Conservation (phyloP, 1,140 invertebrate genomes). For the Cylas formicarius region DNA sequence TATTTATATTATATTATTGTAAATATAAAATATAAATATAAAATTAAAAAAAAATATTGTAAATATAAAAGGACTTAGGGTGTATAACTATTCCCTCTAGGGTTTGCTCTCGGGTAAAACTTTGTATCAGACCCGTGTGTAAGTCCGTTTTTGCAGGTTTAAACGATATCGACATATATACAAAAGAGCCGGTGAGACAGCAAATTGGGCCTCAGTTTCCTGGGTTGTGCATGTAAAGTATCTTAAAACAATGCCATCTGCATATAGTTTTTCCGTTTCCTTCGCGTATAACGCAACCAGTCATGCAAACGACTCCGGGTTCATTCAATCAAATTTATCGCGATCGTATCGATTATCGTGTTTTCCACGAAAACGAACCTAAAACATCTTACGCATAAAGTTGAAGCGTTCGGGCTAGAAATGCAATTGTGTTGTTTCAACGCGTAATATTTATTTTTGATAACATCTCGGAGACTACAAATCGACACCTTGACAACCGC, state of each 20-base stretch:
- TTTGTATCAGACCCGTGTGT: too few species aligned
- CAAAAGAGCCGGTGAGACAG: too few species aligned
- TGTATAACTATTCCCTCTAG: too few species aligned
- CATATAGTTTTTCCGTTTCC: slow-evolving; percentile 41
- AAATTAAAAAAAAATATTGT: too few species aligned
- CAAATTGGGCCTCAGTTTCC: slow-evolving; percentile 33
- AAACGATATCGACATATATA: too few species aligned
- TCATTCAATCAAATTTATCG: slow-evolving; percentile 43
- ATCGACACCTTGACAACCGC: slow-evolving; percentile 43
- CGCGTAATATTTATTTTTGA: slow-evolving; percentile 43
- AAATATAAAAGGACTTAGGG: too few species aligned
- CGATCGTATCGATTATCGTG: slow-evolving; percentile 27
- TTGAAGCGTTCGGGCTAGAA: slow-evolving; percentile 15
- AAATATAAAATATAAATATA: too few species aligned
- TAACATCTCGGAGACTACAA: slow-evolving; percentile 41
- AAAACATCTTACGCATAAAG: slow-evolving; percentile 23
- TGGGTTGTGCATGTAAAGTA: slow-evolving; percentile 39
- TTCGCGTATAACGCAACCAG: slow-evolving; percentile 21
- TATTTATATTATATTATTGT: too few species aligned
- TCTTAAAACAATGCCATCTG: slow-evolving; percentile 40
- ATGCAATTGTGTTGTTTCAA: slow-evolving; percentile 36
- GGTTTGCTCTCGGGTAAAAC: too few species aligned
- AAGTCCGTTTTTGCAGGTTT: too few species aligned
- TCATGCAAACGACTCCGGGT: slow-evolving; percentile 41
- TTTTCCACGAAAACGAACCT: slow-evolving; percentile 26